Evolutionary conservation across 2,888 invertebrate genomes (phyloP).

Genomic region (Oscheius sp.): DNA sequence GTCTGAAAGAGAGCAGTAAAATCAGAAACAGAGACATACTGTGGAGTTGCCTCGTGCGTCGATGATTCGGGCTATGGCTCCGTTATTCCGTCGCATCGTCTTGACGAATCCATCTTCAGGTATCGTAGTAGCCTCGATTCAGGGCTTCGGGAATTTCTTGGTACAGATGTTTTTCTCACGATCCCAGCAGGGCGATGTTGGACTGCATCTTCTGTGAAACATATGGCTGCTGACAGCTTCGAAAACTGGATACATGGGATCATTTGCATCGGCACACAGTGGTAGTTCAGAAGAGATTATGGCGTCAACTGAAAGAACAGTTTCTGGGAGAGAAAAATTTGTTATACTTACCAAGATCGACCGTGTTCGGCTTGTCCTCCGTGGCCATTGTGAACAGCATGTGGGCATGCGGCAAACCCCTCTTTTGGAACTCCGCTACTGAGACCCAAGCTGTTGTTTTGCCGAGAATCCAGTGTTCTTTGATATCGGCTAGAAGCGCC

Average conservation of each 20-base stretch:
- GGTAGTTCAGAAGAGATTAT: slow-evolving; percentile 58
- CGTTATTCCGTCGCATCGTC: slow-evolving; percentile 69
- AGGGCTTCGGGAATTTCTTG: slow-evolving; percentile 74
- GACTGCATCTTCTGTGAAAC: slow-evolving; percentile 67
- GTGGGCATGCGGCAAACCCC: slow-evolving; percentile 70
- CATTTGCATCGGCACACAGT: slow-evolving; percentile 18
- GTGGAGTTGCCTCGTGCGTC: background rate
- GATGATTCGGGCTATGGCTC: slow-evolving; percentile 33
- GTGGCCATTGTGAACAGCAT: slow-evolving; percentile 60
- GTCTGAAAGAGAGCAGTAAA: too few species aligned
- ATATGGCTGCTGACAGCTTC: slow-evolving; percentile 51
- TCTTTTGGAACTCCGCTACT: slow-evolving; percentile 71
- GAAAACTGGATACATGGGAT: slow-evolving; percentile 45
- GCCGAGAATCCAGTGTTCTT: slow-evolving; percentile 57
- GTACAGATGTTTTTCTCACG: slow-evolving; percentile 67
- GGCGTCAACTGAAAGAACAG: slow-evolving; percentile 30
- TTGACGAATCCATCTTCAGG: slow-evolving; percentile 72
- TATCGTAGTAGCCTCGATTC: slow-evolving; percentile 62
- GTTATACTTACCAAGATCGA: slow-evolving; percentile 2
- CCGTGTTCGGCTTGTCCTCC: slow-evolving; percentile 53
- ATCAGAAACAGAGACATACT: too few species aligned
- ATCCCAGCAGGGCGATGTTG: slow-evolving; percentile 73
- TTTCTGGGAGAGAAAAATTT: background rate
- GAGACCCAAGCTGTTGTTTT: slow-evolving; percentile 50
- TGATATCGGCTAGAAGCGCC: slow-evolving; percentile 57